A percentile compares a stretch with the other conserved stretches of the same genome.
Evolutionary conservation across 35 echinoderm and acorn worm species (phyloP).

Genomic region (Amphiura filiformis): DNA sequence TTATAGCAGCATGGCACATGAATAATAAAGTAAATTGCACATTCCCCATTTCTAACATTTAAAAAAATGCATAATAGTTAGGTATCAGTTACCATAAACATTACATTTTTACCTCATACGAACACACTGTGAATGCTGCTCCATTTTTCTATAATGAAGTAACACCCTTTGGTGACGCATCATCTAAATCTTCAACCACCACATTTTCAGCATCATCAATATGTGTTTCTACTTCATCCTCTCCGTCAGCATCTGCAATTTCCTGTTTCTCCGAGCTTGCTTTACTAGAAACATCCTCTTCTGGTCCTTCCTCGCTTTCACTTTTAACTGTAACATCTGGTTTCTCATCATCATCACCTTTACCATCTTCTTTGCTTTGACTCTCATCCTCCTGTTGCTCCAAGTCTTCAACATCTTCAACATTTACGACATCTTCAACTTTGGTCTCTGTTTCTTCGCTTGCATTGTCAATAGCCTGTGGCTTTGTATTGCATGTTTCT

Average conservation of each 20-base stretch:
- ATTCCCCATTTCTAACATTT: not conserved
- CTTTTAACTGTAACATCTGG: too few species aligned
- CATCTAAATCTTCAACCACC: not conserved
- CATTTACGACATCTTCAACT: too few species aligned
- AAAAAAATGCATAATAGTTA: not conserved
- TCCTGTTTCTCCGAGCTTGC: too few species aligned
- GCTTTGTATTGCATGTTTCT: not conserved
- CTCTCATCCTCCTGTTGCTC: too few species aligned
- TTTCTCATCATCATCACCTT: too few species aligned
- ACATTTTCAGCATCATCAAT: not conserved
- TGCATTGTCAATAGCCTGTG: not conserved
- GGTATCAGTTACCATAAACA: not conserved
- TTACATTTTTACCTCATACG: not conserved
- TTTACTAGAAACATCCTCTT: too few species aligned
- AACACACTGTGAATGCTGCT: not conserved
- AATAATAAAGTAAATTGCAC: conserved; percentile 4
- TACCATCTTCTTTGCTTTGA: too few species aligned
- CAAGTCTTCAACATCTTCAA: too few species aligned
- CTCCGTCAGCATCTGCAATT: not conserved
- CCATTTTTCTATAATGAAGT: not conserved
- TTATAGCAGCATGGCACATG: conserved; percentile 4
- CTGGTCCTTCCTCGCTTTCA: too few species aligned
- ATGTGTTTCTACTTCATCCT: not conserved
- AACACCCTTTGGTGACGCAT: not conserved
- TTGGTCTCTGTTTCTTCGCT: not conserved